Evolutionary conservation across 2,888 invertebrate genomes (phyloP).

Genomic region (Ochropleura plecta): DNA sequence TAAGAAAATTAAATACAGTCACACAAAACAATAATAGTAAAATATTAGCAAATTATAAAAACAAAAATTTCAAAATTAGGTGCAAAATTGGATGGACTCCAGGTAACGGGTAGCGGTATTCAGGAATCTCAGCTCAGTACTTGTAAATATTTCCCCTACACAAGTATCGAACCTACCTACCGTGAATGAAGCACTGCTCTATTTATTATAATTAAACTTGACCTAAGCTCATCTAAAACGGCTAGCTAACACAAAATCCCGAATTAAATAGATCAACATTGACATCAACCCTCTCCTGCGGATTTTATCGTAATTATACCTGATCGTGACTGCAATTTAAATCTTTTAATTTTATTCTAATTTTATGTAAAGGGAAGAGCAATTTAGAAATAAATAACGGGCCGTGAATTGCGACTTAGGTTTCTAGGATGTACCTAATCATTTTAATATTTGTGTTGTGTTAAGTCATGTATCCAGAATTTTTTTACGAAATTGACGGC

Average conservation of each 20-base stretch:
- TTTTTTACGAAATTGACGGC: no score
- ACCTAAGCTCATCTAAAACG: background rate
- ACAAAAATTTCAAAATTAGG: no score
- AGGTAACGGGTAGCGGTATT: no score
- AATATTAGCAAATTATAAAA: no score
- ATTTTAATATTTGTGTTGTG: no score
- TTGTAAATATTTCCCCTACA: background rate
- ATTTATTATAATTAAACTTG: constrained; percentile 8
- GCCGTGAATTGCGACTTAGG: no score
- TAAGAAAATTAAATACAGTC: no score
- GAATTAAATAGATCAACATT: constrained; percentile 18
- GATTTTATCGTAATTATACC: constrained; percentile 35
- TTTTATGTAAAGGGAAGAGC: background rate
- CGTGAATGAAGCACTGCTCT: background rate
- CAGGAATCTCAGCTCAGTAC: no score
- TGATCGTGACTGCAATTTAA: constrained; percentile 26
- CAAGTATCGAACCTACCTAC: background rate
- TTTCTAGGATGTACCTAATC: no score
- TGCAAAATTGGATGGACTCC: no score
- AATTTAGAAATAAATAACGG: background rate
- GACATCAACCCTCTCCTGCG: constrained; percentile 11
- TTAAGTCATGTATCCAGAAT: no score
- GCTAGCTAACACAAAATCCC: constrained; percentile 12
- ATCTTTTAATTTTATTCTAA: constrained; percentile 7
- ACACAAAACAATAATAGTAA: no score